phyloP scores from a whole-genome alignment of 2,888 invertebrate genomes.

The Cinara cedri region DNA sequence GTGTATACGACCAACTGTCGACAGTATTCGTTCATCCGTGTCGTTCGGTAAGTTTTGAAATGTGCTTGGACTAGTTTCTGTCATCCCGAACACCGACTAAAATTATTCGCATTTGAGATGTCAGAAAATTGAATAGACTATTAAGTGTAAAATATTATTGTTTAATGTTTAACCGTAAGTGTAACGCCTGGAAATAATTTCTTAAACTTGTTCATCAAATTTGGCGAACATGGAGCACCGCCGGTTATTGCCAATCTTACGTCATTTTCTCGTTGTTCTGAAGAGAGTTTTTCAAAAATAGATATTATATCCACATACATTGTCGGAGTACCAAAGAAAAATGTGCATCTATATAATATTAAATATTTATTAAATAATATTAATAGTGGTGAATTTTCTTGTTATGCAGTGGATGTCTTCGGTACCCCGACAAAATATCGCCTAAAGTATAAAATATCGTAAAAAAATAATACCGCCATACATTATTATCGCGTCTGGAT shows the following conservation, averaged over 20 bases:
- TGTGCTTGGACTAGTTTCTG: constrained; percentile 69
- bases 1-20: constrained; percentile 66
- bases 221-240: constrained; percentile 75
- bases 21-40: constrained; percentile 64
- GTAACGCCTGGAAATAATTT: constrained; percentile 14
- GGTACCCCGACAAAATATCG: too few relatives aligned
- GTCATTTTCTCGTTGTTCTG: constrained; percentile 59
- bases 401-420: too few relatives aligned
- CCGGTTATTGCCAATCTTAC: constrained; percentile 70
- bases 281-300: constrained; percentile 15
- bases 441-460: too few relatives aligned
- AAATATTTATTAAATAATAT: constrained; percentile 56
- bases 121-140: too few relatives aligned
- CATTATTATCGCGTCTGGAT: too few relatives aligned
- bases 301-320: constrained; percentile 82
- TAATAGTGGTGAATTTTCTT: too few relatives aligned
- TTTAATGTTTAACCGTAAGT: constrained; percentile 4
- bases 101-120: not conserved
- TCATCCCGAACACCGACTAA: constrained; percentile 68
- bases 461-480: too few relatives aligned
- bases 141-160: not conserved
- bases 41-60: constrained; percentile 66
- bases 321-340: constrained; percentile 80
- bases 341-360: constrained; percentile 68
- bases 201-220: constrained; percentile 66